Conservation (phyloP, 2,888 invertebrate species). For the Lymantria dispar region DNA sequence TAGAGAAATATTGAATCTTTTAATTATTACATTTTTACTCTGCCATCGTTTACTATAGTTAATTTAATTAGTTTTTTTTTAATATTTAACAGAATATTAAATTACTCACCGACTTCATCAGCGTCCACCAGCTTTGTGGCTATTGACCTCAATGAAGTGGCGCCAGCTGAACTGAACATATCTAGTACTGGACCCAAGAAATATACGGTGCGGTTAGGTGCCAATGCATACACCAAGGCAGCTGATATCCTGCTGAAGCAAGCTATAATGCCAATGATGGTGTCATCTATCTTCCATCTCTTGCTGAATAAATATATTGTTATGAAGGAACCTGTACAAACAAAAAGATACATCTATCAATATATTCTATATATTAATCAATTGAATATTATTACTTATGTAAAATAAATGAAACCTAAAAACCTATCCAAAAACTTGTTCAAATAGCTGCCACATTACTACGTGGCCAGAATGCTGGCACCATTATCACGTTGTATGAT, state of each 20-base stretch:
- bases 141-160: conserved; percentile 81
- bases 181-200: conserved; percentile 80
- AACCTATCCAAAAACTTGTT: too few relatives aligned
- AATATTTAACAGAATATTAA: neutral
- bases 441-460: too few relatives aligned
- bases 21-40: too few relatives aligned
- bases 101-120: conserved; percentile 79
- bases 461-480: too few relatives aligned
- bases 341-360: conserved; percentile 11
- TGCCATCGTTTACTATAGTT: too few relatives aligned
- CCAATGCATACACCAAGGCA: conserved; percentile 75
- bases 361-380: too few relatives aligned
- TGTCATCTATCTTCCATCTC: conserved; percentile 75
- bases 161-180: conserved; percentile 81
- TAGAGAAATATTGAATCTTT: too few relatives aligned
- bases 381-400: too few relatives aligned
- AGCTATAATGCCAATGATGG: conserved; percentile 73
- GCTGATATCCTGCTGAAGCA: conserved; percentile 79
- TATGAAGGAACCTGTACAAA: conserved; percentile 72
- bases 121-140: conserved; percentile 80
- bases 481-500: too few relatives aligned
- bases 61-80: too few relatives aligned
- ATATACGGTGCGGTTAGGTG: conserved; percentile 68
- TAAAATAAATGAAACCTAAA: too few relatives aligned
- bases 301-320: conserved; percentile 79